Evolutionary conservation across 2,888 invertebrate species (phyloP), one percentile per base, ranked within the genome.

Genomic region (Drosophila vallismaia): DNA sequence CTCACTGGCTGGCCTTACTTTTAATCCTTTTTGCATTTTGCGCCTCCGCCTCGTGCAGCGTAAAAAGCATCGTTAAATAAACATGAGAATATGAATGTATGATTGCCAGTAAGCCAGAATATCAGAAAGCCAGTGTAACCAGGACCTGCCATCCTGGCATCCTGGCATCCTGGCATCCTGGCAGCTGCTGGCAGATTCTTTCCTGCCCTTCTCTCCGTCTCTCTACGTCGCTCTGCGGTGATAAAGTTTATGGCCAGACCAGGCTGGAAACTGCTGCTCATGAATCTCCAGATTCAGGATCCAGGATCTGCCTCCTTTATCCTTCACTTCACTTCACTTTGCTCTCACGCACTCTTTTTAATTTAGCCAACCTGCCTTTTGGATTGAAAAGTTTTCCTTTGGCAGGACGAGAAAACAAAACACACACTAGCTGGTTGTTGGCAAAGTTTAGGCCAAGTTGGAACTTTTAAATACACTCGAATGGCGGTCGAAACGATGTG

Each of bases 41-140:
- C 73, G 64, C 66, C 29, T 33, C 5, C 12, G 6, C n/a, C n/a
- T 36, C 44, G 71, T 76, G 72, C 78, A 80, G 74, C 78, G 78
- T 84, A 84, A 86, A 86, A 84, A 80, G 84, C 86, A 78, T 86
- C 82, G 86, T 82, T 84, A 86, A 86, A 86, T 82, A 86, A 86
- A 82, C 81, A 84, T 82, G 81, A 86, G 85, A 70, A 86, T 84
- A 84, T 82, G 82, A 84, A 82, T 82, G 84, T 75, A 86, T 75
- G 84, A 82, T 80, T 81, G 66, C 66, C 59, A 36, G 36, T 36
- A 36, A 36, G 36, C 36, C 28, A 28, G 28, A 6, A 28, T 28
- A 28, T 19, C 36, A 6, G 33, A 33, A 33, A 33, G 33, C 33
- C 33, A 33, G 33, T 33, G 33, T 33, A 33, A 3, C 33, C 33